Base-by-base conservation (phyloP, 2,113 vertebrate species). In the Erythrocebus patas region DNA sequence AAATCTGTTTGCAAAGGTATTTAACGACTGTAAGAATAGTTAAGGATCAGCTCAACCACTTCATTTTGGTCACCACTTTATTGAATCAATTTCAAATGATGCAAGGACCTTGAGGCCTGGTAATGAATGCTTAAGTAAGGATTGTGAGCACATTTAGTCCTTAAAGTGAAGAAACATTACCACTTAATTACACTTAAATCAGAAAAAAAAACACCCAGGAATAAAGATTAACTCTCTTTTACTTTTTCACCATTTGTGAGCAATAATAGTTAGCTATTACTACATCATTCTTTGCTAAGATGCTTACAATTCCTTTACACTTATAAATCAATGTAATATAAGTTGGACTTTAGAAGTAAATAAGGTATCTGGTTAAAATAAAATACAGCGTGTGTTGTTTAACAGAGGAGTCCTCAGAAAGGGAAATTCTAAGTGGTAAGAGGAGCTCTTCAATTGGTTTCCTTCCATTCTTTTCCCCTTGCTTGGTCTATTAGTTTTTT, bases 1-100 rank as follows among this genome's bases (percentile, higher is more conserved):
- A 89, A 96, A 86, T 18, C 82, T 79, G 70, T 97, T 97, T 93
- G 52, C 38, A 91, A 73, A 96, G 20, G 72, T 93, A 89, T 76
- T 79, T 32, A 76, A 12, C 78, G 86, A n/a, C 83, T 94, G 61
- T 2, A 82, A 40, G n/a, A 95, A 55, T 94, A 82, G 82, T 92
- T 95, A 78, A 88, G 40, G 50, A 88, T 43, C 30, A 72, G n/a
- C 50, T 92, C 81, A 93, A 75, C 55, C 48, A 91, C 75, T 92
- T 83, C 40, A 66, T 61, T 93, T 95, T 73, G 50, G 61, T 89
- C 17, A 64, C 22, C 59, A 89, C 95, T 93, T 73, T 59, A 89
- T 16, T 83, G 72, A 95, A 85, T 59, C 13, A 1, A 75, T 96
- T 38, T 75, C 35, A 91, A 57, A 91, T 91, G 59, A 78, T 72